phyloP scores from a whole-genome alignment of 2,888 invertebrate genomes.

The Pristionchus arcanus region DNA sequence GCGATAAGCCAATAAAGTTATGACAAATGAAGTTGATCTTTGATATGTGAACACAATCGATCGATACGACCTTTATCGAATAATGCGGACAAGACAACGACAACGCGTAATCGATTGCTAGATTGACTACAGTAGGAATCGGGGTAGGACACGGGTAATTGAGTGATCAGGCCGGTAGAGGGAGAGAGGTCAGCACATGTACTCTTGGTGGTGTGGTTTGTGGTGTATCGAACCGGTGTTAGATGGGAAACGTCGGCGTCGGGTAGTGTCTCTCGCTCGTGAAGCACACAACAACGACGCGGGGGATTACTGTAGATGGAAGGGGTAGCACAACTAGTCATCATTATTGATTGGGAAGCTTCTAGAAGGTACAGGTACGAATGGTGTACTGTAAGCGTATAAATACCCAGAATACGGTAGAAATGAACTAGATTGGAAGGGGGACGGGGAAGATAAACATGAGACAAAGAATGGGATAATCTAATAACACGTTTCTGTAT shows the following conservation, averaged over 20 bases:
- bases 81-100: constrained; percentile 31
- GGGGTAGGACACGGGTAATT: constrained; percentile 33
- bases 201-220: constrained; percentile 47
- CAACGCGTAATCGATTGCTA: constrained; percentile 32
- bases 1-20: constrained; percentile 38
- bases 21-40: constrained; percentile 36
- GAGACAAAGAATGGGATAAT: constrained; percentile 51
- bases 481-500: constrained; percentile 53
- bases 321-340: constrained; percentile 36
- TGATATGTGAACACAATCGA: background rate
- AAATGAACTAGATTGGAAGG: constrained; percentile 19
- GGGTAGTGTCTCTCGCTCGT: constrained; percentile 1
- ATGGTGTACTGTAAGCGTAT: constrained; percentile 41
- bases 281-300: constrained; percentile 8
- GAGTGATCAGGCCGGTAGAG: constrained; percentile 43
- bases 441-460: constrained; percentile 26
- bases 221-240: constrained; percentile 39
- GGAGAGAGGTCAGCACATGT: constrained; percentile 32
- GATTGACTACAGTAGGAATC: constrained; percentile 37
- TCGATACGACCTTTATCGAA: constrained; percentile 43
- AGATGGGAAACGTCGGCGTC: background rate
- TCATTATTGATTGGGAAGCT: constrained; percentile 22
- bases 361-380: constrained; percentile 6
- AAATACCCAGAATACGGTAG: constrained; percentile 47
- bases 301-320: constrained; percentile 27